Percentiles rank a stretch among this genome's conserved stretches.
Conservation (phyloP, 2,797 vertebrate genomes). For the Aphelocoma californica region DNA sequence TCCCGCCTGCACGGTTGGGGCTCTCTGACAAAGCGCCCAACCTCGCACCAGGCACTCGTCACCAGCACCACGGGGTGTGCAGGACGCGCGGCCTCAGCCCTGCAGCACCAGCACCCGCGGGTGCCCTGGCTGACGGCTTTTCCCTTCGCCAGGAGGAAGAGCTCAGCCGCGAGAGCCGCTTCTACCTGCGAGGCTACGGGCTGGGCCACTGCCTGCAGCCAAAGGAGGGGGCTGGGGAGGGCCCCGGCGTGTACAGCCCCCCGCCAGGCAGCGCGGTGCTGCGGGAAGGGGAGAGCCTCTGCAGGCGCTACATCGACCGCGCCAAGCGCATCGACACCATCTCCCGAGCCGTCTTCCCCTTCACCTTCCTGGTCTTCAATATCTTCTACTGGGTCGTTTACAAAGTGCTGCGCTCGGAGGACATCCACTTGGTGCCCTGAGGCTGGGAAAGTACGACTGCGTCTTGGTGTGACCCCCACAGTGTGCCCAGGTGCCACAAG, state of each 20-base stretch:
- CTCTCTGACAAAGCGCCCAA: neutral
- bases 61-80: accelerated
- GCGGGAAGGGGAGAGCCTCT: slow-evolving; percentile 78
- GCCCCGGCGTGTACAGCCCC: slow-evolving; percentile 73
- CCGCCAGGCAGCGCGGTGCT: slow-evolving; percentile 66
- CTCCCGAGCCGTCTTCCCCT: slow-evolving; percentile 89
- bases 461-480: neutral
- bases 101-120: accelerated
- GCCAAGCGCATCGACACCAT: slow-evolving; percentile 93
- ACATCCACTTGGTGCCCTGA: slow-evolving; percentile 86
- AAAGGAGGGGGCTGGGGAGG: slow-evolving; percentile 79
- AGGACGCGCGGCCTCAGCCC: neutral
- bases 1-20: neutral
- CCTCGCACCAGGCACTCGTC: accelerated
- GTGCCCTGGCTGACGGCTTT: neutral
- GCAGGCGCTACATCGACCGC: slow-evolving; percentile 82
- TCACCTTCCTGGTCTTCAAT: slow-evolving; percentile 94
- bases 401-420: slow-evolving; percentile 90
- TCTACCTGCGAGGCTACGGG: slow-evolving; percentile 89
- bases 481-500: accelerated
- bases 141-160: slow-evolving; percentile 83
- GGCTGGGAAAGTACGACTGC: neutral
- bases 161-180: slow-evolving; percentile 82
- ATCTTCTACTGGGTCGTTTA: slow-evolving; percentile 96
- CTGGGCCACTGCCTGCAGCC: slow-evolving; percentile 86